Evolutionary conservation across 2,113 vertebrate species (phyloP).

Genomic region (Calidris pugnax): DNA sequence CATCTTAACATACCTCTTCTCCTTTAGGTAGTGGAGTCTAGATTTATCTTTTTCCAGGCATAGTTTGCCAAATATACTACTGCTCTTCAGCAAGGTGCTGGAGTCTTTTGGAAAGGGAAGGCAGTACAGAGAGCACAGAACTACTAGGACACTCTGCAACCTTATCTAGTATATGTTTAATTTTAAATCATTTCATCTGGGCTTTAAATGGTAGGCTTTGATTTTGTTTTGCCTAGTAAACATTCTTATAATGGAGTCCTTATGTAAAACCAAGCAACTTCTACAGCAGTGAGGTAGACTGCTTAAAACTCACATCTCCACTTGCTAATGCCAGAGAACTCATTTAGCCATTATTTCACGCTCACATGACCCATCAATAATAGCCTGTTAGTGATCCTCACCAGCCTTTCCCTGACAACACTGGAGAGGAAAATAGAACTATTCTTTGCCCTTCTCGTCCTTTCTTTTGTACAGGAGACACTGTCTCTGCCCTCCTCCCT

Average conservation of each 20-base stretch:
- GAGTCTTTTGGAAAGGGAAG: background rate
- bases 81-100: background rate
- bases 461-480: background rate
- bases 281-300: background rate
- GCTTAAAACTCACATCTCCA: background rate
- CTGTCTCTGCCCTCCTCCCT: background rate
- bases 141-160: background rate
- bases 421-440: background rate
- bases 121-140: background rate
- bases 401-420: background rate
- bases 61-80: background rate
- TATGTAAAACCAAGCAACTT: background rate
- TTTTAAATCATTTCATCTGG: background rate
- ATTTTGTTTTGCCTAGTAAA: background rate
- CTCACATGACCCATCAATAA: background rate
- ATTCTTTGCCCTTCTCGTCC: background rate
- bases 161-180: background rate
- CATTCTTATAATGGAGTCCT: background rate
- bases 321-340: background rate
- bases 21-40: background rate
- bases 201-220: background rate
- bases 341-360: background rate
- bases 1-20: background rate
- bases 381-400: background rate
- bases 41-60: background rate